These are phyloP conservation scores for Liparis tanakae DNA, from an alignment of 2,797 vertebrate species.

Conservation along the genomic window DNA sequence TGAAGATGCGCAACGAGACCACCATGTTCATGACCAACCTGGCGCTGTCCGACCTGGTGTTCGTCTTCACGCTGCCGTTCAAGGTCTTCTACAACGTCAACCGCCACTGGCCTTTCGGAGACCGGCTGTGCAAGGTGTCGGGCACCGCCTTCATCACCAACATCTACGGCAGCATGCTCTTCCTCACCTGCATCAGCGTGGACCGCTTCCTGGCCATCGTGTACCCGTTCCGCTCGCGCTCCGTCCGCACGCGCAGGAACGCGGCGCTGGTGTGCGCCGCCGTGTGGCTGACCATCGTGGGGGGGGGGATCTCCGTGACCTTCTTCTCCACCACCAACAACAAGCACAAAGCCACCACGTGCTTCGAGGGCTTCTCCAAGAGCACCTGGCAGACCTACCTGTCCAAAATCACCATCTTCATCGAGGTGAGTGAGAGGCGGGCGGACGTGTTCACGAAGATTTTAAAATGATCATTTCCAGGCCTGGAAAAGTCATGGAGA, in stretches of 20 bases:
- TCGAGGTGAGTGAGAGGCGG: slow-evolving; percentile 83
- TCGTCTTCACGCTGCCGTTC: slow-evolving; percentile 95
- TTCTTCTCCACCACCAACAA: slow-evolving; percentile 96
- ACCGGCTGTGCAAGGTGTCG: slow-evolving; percentile 94
- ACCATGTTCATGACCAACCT: slow-evolving; percentile 98
- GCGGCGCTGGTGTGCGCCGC: slow-evolving; percentile 91
- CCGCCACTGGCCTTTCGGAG: slow-evolving; percentile 96
- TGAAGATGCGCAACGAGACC: slow-evolving; percentile 94
- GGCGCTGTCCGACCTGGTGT: slow-evolving; percentile 93
- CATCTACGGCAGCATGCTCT: slow-evolving; percentile 98
- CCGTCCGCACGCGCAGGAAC: slow-evolving; percentile 91
- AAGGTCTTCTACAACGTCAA: slow-evolving; percentile 99
- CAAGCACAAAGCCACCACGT: slow-evolving; percentile 90
- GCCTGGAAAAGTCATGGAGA: too few species aligned
- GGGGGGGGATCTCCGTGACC: slow-evolving; percentile 95
- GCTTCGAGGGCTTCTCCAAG: slow-evolving; percentile 97
- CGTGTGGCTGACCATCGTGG: slow-evolving; percentile 95
- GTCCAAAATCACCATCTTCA: slow-evolving; percentile 99
- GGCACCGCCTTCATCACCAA: slow-evolving; percentile 97
- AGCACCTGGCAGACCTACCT: slow-evolving; percentile 96
- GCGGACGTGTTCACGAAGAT: not conserved
- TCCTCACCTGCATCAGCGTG: slow-evolving; percentile 97
- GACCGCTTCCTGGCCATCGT: slow-evolving; percentile 97
- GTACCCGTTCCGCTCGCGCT: slow-evolving; percentile 93
- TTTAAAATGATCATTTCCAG: too few species aligned